Conservation (phyloP, 2,888 invertebrate species). For the Aphidius colemani region DNA sequence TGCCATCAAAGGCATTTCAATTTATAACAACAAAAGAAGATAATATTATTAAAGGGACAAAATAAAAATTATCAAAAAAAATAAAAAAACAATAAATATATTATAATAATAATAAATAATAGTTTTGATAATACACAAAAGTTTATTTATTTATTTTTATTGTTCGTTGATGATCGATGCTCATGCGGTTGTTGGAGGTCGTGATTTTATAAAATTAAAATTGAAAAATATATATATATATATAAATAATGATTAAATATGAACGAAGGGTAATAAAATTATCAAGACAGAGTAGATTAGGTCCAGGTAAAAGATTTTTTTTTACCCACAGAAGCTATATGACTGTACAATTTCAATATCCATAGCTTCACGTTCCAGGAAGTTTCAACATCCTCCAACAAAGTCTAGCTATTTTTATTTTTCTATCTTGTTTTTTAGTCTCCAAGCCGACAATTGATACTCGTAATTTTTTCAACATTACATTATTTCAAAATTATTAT, state of each 20-base stretch:
- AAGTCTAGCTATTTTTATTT: constrained; percentile 29
- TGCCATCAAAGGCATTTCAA: constrained; percentile 1
- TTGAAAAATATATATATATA: no score
- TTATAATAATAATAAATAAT: no score
- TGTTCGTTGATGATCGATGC: no score
- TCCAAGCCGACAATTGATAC: constrained; percentile 1
- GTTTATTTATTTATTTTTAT: not conserved
- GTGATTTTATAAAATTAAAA: not conserved
- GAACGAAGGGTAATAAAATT: no score
- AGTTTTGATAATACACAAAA: no score
- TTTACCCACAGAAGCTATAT: not conserved
- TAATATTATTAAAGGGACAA: not conserved
- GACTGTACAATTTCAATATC: constrained; percentile 33
- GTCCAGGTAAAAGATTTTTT: constrained; percentile 27
- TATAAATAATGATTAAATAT: no score
- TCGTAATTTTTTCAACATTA: not conserved
- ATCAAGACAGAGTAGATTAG: constrained; percentile 15
- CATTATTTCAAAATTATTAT: no score
- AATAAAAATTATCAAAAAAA: not conserved
- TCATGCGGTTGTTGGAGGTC: not conserved
- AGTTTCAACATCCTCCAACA: constrained; percentile 35
- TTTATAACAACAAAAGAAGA: constrained; percentile 3
- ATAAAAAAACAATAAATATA: not conserved
- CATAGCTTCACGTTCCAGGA: constrained; percentile 51
- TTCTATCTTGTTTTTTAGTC: constrained; percentile 17